Evolutionary conservation across 2,113 vertebrate genomes (phyloP).

Genomic region (Thymallus thymallus): DNA sequence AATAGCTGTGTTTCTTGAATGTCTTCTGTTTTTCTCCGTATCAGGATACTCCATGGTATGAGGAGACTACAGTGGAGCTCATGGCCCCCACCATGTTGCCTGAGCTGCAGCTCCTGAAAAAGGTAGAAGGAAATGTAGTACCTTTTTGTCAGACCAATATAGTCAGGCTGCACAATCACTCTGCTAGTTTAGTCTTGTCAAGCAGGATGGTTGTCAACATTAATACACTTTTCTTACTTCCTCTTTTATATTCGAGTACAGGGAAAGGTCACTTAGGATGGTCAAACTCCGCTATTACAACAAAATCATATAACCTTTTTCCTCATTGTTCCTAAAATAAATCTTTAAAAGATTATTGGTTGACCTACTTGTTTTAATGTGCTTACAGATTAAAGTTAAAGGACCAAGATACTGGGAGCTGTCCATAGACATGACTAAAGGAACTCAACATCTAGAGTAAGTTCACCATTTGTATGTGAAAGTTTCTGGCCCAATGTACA

Average conservation of each 20-base stretch:
- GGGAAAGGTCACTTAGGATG: too few species aligned
- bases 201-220: background rate
- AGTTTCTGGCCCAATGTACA: background rate
- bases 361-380: background rate
- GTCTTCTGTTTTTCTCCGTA: slow-evolving; percentile 17
- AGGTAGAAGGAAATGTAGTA: slow-evolving; percentile 71
- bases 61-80: slow-evolving; percentile 90
- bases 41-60: slow-evolving; percentile 91
- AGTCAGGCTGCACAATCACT: background rate
- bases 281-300: too few species aligned
- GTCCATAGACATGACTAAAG: slow-evolving; percentile 89
- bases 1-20: too few species aligned
- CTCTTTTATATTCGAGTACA: background rate
- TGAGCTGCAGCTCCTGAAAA: slow-evolving; percentile 90
- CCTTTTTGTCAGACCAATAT: background rate
- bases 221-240: background rate
- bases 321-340: background rate
- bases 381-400: slow-evolving; percentile 90
- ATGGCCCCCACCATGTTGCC: slow-evolving; percentile 96
- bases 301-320: background rate
- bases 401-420: slow-evolving; percentile 98
- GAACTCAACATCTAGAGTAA: slow-evolving; percentile 88
- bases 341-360: background rate
- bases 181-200: background rate
- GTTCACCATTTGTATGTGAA: slow-evolving; percentile 46